Percentiles rank a stretch among this genome's conserved stretches.
These are phyloP conservation scores for Amphiprion clarkii DNA, from an alignment of 2,797 vertebrate genomes.

Conservation along the genomic window DNA sequence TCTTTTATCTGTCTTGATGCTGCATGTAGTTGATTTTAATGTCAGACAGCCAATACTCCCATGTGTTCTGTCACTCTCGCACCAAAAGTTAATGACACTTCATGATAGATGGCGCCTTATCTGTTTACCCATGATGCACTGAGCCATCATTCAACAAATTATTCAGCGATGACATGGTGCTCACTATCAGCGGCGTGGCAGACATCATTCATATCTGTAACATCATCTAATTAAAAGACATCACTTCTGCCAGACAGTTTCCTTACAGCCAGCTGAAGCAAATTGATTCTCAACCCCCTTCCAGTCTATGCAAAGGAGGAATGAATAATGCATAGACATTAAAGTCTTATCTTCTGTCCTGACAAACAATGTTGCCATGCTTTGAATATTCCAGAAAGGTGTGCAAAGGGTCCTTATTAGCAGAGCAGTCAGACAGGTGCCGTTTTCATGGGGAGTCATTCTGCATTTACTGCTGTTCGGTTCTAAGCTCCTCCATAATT, in stretches of 20 bases:
- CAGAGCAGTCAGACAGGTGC: constrained; percentile 60
- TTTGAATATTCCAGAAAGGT: constrained; percentile 78
- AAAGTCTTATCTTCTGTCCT: constrained; percentile 77
- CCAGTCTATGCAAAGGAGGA: constrained; percentile 58
- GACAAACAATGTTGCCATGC: constrained; percentile 77
- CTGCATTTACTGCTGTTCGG: constrained; percentile 52
- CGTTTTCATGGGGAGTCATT: constrained; percentile 53
- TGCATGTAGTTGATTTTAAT: constrained; percentile 4
- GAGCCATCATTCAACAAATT: constrained; percentile 64
- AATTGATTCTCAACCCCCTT: constrained; percentile 72
- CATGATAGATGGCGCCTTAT: constrained; percentile 71
- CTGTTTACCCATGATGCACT: constrained; percentile 75
- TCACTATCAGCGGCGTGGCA: constrained; percentile 66
- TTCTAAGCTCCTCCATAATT: constrained; percentile 38
- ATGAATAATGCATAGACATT: constrained; percentile 83
- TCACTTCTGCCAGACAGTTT: constrained; percentile 74
- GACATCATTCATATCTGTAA: constrained; percentile 78
- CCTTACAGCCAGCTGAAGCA: constrained; percentile 71
- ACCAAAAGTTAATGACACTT: constrained; percentile 64
- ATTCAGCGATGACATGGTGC: constrained; percentile 60
- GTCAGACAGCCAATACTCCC: constrained; percentile 16
- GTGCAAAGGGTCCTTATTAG: constrained; percentile 66
- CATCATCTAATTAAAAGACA: constrained; percentile 83
- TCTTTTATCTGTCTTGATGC: not conserved
- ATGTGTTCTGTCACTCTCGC: constrained; percentile 30